Conservation (phyloP, 2,888 invertebrate genomes). For the Drosophila pseudotakahashii region DNA sequence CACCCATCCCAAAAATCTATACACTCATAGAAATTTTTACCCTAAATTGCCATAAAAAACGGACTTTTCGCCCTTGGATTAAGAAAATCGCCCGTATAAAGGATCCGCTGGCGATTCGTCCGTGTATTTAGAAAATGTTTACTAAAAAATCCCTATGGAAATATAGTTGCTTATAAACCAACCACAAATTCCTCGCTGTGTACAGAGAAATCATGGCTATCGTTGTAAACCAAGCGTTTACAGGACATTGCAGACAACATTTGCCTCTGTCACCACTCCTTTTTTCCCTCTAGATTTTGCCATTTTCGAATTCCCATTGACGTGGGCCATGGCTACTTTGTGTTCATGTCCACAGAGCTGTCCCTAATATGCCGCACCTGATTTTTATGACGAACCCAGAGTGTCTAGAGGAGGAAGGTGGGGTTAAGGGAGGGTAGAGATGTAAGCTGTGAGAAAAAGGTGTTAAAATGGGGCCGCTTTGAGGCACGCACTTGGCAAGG, state of each 20-base stretch:
- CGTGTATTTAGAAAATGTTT: no score
- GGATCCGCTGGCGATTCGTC: no score
- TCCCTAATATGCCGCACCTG: conserved; percentile 51
- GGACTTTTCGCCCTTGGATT: no score
- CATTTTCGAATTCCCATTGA: conserved; percentile 41
- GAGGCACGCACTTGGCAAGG: conserved; percentile 43
- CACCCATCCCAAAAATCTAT: no score
- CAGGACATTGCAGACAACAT: conserved; percentile 53
- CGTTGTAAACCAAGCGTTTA: conserved; percentile 72
- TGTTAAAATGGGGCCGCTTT: conserved; percentile 37
- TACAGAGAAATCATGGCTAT: conserved; percentile 44
- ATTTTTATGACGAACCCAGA: conserved; percentile 34
- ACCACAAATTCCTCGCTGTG: conserved; percentile 16
- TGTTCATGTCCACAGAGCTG: conserved; percentile 36
- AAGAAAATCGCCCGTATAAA: no score
- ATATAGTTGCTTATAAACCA: no score
- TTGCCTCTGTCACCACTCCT: conserved; percentile 7
- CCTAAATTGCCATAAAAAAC: no score
- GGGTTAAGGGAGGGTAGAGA: neutral
- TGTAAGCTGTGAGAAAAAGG: conserved; percentile 6
- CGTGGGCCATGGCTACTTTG: conserved; percentile 55
- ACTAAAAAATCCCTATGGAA: no score
- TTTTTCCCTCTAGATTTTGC: conserved; percentile 13
- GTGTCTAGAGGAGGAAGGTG: conserved; percentile 13
- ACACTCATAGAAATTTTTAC: no score